phyloP scores from a whole-genome alignment of 2,113 vertebrate species.

The Hydropotes inermis region DNA sequence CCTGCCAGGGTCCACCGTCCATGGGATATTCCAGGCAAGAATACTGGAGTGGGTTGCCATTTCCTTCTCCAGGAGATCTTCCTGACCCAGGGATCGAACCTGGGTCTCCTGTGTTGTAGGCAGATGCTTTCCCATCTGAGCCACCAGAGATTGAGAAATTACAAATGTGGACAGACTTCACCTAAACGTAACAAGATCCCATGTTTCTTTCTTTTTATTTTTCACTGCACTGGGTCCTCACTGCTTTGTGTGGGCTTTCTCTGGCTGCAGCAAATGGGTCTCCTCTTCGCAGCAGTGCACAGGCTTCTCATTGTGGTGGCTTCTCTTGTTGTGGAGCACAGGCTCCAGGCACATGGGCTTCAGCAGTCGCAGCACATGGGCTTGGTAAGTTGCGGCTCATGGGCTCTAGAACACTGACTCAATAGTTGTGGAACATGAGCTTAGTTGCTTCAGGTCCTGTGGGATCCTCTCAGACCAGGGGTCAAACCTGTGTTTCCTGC shows the following conservation, averaged over 20 bases:
- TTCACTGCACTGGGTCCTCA: neutral
- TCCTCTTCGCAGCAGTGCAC: neutral
- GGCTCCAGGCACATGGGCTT: neutral
- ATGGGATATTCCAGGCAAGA: neutral
- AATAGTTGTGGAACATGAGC: neutral
- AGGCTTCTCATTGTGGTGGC: neutral
- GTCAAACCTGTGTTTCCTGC: neutral
- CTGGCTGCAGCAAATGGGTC: neutral
- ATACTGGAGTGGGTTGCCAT: neutral
- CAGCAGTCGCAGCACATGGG: neutral
- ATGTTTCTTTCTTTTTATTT: neutral
- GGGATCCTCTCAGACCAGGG: neutral
- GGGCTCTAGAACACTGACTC: neutral
- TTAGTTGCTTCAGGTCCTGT: neutral
- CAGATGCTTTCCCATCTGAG: neutral
- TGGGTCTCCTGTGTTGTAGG: accelerated
- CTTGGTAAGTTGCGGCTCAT: neutral
- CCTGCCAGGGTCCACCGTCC: neutral
- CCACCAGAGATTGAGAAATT: neutral
- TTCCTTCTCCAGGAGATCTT: neutral
- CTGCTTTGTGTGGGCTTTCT: neutral
- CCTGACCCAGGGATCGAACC: neutral
- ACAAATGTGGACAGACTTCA: neutral
- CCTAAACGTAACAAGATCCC: neutral
- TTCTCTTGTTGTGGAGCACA: neutral